phyloP scores from a whole-genome alignment of 37 sponge, comb jelly and placozoan species.

The Hexactinellida sp. region DNA sequence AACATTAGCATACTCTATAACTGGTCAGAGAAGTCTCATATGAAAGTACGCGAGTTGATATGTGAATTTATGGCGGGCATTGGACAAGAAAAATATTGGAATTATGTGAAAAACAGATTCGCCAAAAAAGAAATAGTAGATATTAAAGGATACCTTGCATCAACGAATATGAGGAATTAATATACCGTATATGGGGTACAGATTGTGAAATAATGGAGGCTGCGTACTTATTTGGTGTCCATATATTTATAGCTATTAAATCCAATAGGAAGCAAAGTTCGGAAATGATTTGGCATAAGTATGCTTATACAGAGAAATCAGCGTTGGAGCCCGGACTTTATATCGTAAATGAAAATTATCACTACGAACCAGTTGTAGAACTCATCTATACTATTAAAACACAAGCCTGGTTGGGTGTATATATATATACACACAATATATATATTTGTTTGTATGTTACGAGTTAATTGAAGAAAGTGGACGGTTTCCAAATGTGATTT shows the following conservation, averaged over 20 bases:
- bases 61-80: not conserved
- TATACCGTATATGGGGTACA: not conserved
- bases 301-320: not conserved
- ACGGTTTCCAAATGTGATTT: too few species aligned
- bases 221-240: not conserved
- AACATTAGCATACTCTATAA: not conserved
- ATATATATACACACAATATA: too few species aligned
- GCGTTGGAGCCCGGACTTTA: not conserved
- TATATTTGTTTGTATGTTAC: too few species aligned
- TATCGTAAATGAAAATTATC: not conserved
- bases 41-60: not conserved
- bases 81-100: not conserved
- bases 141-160: not conserved
- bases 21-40: not conserved
- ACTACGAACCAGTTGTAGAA: not conserved
- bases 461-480: too few species aligned
- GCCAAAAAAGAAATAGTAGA: not conserved
- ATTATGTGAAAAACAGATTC: not conserved
- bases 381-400: not conserved
- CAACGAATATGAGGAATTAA: not conserved
- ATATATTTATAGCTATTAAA: not conserved
- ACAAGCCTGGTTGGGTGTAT: too few species aligned
- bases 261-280: not conserved
- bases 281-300: not conserved
- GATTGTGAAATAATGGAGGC: not conserved